Conservation (phyloP, 2,113 vertebrate genomes). For the Mungos mungo region DNA sequence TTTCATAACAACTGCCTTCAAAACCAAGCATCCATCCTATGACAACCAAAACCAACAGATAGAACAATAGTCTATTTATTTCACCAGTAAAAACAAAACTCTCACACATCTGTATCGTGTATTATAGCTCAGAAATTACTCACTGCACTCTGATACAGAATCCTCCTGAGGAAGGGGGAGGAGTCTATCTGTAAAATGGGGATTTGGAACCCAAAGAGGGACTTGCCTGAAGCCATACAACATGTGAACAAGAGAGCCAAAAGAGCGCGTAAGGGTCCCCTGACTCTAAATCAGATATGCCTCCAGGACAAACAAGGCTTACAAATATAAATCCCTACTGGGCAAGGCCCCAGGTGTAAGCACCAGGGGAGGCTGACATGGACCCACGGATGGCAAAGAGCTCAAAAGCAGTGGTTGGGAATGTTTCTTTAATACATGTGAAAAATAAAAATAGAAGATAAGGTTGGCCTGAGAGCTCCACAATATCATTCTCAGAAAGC, state of each 20-base stretch:
- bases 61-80: background rate
- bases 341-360: background rate
- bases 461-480: background rate
- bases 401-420: background rate
- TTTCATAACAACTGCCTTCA: background rate
- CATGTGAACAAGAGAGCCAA: background rate
- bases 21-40: background rate
- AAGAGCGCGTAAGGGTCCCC: background rate
- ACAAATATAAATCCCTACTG: background rate
- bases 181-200: background rate
- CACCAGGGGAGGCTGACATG: background rate
- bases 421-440: background rate
- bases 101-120: background rate
- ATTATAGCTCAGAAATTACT: background rate
- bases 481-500: slow-evolving; percentile 23
- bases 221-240: background rate
- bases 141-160: background rate
- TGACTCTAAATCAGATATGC: background rate
- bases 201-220: background rate
- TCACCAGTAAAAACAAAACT: slow-evolving; percentile 31
- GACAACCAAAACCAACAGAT: background rate
- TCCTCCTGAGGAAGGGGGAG: background rate
- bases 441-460: slow-evolving; percentile 9
- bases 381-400: background rate
- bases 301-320: background rate